These are phyloP conservation scores for Callimorpha dominula DNA, from an alignment of 2,888 invertebrate genomes.

Conservation along the genomic window DNA sequence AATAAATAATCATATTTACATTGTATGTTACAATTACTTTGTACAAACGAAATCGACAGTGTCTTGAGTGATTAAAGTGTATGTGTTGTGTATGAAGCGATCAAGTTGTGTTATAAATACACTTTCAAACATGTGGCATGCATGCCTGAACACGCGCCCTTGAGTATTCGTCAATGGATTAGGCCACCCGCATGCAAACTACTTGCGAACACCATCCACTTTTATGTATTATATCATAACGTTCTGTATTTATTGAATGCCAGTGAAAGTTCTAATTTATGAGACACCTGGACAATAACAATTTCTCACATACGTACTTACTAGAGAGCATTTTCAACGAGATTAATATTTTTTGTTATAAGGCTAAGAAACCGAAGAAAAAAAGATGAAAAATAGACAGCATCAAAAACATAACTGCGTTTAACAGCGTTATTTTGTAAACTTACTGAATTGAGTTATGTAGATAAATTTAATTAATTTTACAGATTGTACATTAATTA, in stretches of 20 bases:
- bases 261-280: background rate
- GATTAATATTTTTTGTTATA: too few relatives aligned
- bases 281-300: background rate
- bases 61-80: constrained; percentile 4
- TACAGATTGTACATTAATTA: too few relatives aligned
- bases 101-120: constrained; percentile 41
- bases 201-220: background rate
- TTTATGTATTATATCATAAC: too few relatives aligned
- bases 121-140: constrained; percentile 55
- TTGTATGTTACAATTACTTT: background rate
- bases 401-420: too few relatives aligned
- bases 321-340: too few relatives aligned
- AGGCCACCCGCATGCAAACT: constrained; percentile 9
- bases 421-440: too few relatives aligned
- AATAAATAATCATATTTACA: background rate
- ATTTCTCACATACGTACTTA: too few relatives aligned
- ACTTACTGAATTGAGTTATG: too few relatives aligned
- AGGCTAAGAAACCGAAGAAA: too few relatives aligned
- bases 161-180: constrained; percentile 20
- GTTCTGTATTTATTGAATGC: background rate
- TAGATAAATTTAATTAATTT: too few relatives aligned
- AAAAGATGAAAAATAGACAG: too few relatives aligned
- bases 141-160: constrained; percentile 44
- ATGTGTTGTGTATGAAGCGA: constrained; percentile 31
- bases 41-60: background rate